phyloP scores from a whole-genome alignment of 1,140 invertebrate species.

The Lepidurus packardi region DNA sequence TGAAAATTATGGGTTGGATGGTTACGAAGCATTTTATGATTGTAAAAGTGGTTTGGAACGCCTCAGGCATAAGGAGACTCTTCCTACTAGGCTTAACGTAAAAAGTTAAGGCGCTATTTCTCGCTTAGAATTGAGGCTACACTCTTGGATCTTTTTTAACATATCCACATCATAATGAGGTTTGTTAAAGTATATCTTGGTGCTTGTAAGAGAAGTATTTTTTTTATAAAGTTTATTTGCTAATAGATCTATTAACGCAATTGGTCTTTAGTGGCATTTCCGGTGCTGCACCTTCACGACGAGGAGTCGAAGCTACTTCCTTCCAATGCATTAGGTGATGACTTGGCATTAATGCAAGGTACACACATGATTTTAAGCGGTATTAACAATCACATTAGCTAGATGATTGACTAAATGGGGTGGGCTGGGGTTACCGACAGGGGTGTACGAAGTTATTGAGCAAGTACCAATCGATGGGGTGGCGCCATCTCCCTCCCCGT shows the following conservation, averaged over 20 bases:
- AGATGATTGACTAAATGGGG: not conserved
- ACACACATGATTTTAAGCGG: not conserved
- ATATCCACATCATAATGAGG: no score
- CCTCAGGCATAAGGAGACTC: no score
- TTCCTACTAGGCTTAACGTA: no score
- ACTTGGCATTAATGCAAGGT: constrained; percentile 5
- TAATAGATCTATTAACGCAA: not conserved
- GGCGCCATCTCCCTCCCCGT: not conserved
- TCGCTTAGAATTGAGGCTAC: no score
- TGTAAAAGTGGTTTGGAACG: no score
- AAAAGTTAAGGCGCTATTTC: no score
- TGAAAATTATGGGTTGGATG: no score
- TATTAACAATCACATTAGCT: not conserved
- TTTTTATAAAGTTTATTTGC: not conserved
- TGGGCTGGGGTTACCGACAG: not conserved
- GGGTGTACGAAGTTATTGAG: constrained; percentile 7
- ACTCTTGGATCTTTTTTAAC: no score
- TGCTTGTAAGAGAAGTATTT: no score
- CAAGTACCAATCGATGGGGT: not conserved
- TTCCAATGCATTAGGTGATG: not conserved
- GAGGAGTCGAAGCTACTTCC: not conserved
- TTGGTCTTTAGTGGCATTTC: not conserved
- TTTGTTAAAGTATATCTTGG: no score
- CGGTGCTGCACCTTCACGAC: constrained; percentile 5
- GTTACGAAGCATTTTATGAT: no score